phyloP scores from a whole-genome alignment of 2,888 invertebrate species.

The Oxycera nigricornis region DNA sequence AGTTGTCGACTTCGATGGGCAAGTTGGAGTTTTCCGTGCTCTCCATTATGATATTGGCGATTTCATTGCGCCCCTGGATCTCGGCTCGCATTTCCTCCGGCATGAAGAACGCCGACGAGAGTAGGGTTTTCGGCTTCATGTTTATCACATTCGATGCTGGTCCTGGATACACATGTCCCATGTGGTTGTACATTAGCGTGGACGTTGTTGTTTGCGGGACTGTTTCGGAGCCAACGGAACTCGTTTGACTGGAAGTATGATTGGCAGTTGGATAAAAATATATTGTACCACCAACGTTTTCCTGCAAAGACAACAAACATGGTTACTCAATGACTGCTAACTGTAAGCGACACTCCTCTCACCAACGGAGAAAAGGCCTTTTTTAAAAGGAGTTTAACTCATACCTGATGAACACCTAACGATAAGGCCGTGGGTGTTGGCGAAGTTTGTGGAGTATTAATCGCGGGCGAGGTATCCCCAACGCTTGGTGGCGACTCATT shows the following conservation, averaged over 20 bases:
- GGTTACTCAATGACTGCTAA: too few relatives aligned
- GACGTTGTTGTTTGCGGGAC: slow-evolving; percentile 56
- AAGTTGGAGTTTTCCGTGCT: slow-evolving; percentile 68
- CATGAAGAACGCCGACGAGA: slow-evolving; percentile 77
- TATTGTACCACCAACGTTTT: slow-evolving; percentile 93
- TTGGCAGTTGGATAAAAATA: slow-evolving; percentile 84
- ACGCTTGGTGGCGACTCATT: slow-evolving; percentile 58
- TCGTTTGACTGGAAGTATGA: slow-evolving; percentile 61
- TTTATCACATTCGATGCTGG: slow-evolving; percentile 61
- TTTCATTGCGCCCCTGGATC: slow-evolving; percentile 61
- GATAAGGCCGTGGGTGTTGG: slow-evolving; percentile 60
- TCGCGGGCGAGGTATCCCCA: slow-evolving; percentile 61
- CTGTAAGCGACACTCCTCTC: too few relatives aligned
- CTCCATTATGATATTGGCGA: slow-evolving; percentile 71
- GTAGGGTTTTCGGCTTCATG: slow-evolving; percentile 61
- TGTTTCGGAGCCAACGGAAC: slow-evolving; percentile 56
- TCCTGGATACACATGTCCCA: slow-evolving; percentile 61
- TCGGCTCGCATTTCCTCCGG: slow-evolving; percentile 78
- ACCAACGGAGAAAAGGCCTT: too few relatives aligned
- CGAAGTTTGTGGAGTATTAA: slow-evolving; percentile 63
- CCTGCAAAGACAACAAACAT: slow-evolving; percentile 63
- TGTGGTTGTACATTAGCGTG: slow-evolving; percentile 55
- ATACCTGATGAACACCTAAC: slow-evolving; percentile 60
- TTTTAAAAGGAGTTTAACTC: too few relatives aligned
- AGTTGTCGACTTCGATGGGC: slow-evolving; percentile 88